phyloP scores from a whole-genome alignment of 1,140 invertebrate genomes.

The Drosophila ironensis region DNA sequence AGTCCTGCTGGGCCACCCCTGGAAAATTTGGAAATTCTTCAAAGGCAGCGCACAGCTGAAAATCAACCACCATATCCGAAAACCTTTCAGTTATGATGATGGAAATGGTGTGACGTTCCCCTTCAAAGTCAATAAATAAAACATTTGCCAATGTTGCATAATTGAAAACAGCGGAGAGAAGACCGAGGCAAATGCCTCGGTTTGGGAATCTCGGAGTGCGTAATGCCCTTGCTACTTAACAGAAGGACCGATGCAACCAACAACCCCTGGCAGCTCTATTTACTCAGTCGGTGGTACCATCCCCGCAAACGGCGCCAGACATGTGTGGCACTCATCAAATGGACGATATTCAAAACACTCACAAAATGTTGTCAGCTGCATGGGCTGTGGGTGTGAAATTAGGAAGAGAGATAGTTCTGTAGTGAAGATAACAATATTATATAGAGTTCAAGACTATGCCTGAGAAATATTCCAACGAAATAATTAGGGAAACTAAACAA shows the following conservation, averaged over 20 bases:
- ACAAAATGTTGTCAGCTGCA: slow-evolving; percentile 71
- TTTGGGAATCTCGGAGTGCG: slow-evolving; percentile 39
- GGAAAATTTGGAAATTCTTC: slow-evolving; percentile 21
- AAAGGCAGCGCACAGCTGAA: slow-evolving; percentile 2
- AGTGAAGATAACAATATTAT: no score
- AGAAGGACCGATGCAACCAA: slow-evolving; percentile 20
- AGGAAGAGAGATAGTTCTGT: no score
- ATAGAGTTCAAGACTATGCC: no score
- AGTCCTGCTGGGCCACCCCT: slow-evolving; percentile 20
- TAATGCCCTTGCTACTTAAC: slow-evolving; percentile 49
- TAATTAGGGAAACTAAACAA: no score
- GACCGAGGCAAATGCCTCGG: not conserved
- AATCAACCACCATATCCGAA: slow-evolving; percentile 68
- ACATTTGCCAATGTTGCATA: slow-evolving; percentile 75
- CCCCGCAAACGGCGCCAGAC: slow-evolving; percentile 3
- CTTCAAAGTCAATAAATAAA: slow-evolving; percentile 73
- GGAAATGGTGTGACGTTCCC: slow-evolving; percentile 29
- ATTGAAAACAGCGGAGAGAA: slow-evolving; percentile 59
- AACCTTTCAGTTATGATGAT: slow-evolving; percentile 57
- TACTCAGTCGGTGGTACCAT: slow-evolving; percentile 8
- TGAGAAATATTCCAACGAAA: no score
- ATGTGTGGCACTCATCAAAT: slow-evolving; percentile 11
- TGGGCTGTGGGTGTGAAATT: slow-evolving; percentile 38
- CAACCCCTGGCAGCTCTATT: slow-evolving; percentile 28
- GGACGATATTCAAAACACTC: slow-evolving; percentile 4